Percentiles rank a stretch among this genome's conserved stretches.
Conservation (phyloP, 2,113 vertebrate genomes). For the Eira barbara region DNA sequence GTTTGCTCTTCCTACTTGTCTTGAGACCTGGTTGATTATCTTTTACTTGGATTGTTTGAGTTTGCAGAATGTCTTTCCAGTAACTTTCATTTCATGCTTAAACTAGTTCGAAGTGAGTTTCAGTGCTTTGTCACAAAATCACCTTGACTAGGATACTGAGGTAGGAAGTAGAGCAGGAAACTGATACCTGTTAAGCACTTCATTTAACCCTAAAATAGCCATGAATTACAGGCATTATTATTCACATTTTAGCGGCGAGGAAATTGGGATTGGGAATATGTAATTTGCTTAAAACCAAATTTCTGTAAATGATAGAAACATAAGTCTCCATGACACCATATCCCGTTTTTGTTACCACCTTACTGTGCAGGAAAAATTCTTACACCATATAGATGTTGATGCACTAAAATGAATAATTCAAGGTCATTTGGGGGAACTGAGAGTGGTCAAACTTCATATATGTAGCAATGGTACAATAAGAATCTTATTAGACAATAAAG, state of each 20-base stretch:
- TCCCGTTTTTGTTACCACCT: neutral
- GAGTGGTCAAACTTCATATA: neutral
- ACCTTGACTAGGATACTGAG: neutral
- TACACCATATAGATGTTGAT: neutral
- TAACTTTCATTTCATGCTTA: slow-evolving; percentile 22
- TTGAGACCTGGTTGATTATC: neutral
- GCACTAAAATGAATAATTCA: neutral
- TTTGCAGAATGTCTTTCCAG: neutral
- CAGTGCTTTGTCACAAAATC: neutral
- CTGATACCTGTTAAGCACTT: neutral
- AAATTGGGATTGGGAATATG: neutral
- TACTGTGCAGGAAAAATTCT: neutral
- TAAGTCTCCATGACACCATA: neutral
- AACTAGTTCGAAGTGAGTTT: neutral
- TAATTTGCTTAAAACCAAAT: neutral
- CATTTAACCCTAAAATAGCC: neutral
- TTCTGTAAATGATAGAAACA: neutral
- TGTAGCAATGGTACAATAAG: neutral
- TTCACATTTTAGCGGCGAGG: neutral
- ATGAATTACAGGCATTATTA: neutral
- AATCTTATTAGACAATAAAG: neutral
- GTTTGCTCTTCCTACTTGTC: neutral
- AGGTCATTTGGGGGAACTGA: neutral
- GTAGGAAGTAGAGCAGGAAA: neutral
- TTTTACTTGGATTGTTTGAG: neutral